Percentiles rank a stretch among this genome's conserved stretches.
phyloP scores from a whole-genome alignment of 2,797 vertebrate species.

The Lateolabrax maculatus region DNA sequence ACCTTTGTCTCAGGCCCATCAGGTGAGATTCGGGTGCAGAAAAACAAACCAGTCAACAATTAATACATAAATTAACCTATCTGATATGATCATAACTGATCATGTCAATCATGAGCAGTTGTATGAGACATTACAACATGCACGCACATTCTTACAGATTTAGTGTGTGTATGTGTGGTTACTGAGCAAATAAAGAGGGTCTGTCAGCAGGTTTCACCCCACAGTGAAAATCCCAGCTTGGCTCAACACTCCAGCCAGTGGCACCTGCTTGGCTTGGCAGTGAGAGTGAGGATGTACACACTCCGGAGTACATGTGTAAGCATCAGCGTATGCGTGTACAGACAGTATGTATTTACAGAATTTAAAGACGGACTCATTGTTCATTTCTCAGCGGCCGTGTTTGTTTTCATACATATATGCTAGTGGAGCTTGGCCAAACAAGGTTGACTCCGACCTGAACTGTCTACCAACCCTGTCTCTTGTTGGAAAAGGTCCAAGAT shows the following conservation, averaged over 20 bases:
- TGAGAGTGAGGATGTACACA: constrained; percentile 33
- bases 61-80: neutral
- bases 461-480: constrained; percentile 45
- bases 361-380: constrained; percentile 62
- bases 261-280: constrained; percentile 54
- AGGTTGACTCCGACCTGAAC: constrained; percentile 61
- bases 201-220: constrained; percentile 68
- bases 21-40: constrained; percentile 5
- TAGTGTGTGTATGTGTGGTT: constrained; percentile 49
- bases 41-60: neutral
- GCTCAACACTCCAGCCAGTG: constrained; percentile 47
- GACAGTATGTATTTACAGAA: constrained; percentile 47
- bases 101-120: constrained; percentile 9
- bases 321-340: constrained; percentile 19
- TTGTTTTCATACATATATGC: constrained; percentile 77
- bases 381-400: constrained; percentile 61
- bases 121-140: constrained; percentile 24
- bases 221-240: constrained; percentile 70
- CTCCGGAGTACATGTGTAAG: constrained; percentile 29
- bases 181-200: constrained; percentile 52
- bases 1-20: constrained; percentile 14
- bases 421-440: constrained; percentile 72
- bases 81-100: constrained; percentile 12
- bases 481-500: constrained; percentile 26
- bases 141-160: constrained; percentile 9